A percentile compares a stretch with the other conserved stretches of the same genome.
These are phyloP conservation scores for Natator depressus DNA, from an alignment of 2,113 vertebrate species.

Conservation along the genomic window DNA sequence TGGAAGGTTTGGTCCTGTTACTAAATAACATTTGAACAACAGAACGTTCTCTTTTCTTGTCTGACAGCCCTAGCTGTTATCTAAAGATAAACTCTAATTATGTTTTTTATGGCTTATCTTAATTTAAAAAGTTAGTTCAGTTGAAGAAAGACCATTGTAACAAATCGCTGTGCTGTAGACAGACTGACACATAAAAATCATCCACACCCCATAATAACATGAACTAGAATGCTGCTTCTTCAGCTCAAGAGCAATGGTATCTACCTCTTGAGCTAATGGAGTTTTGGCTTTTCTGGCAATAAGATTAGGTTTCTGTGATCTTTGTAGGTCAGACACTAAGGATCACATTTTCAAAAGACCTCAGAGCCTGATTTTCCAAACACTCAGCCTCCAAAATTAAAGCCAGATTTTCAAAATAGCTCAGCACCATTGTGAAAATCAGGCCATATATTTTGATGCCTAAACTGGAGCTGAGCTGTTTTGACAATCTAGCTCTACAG, in stretches of 20 bases:
- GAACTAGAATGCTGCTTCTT: neutral
- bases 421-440: neutral
- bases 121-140: neutral
- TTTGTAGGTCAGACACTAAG: neutral
- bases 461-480: accelerated
- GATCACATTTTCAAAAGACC: neutral
- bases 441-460: neutral
- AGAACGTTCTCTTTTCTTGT: neutral
- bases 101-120: constrained; percentile 23
- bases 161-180: neutral
- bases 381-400: neutral
- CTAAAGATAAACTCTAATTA: constrained; percentile 56
- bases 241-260: neutral
- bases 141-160: neutral
- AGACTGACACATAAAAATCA: neutral
- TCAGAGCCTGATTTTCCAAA: neutral
- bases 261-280: neutral
- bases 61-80: constrained; percentile 1
- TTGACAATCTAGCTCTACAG: neutral
- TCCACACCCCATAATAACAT: neutral
- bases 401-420: neutral
- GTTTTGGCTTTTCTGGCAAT: neutral
- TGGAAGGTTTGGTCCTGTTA: constrained; percentile 57
- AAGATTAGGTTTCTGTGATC: neutral
- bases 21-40: constrained; percentile 56